Percentiles rank a stretch among this genome's conserved stretches.
Evolutionary conservation across 2,113 vertebrate species (phyloP).

Genomic region (Phylloscopus trochiloides): DNA sequence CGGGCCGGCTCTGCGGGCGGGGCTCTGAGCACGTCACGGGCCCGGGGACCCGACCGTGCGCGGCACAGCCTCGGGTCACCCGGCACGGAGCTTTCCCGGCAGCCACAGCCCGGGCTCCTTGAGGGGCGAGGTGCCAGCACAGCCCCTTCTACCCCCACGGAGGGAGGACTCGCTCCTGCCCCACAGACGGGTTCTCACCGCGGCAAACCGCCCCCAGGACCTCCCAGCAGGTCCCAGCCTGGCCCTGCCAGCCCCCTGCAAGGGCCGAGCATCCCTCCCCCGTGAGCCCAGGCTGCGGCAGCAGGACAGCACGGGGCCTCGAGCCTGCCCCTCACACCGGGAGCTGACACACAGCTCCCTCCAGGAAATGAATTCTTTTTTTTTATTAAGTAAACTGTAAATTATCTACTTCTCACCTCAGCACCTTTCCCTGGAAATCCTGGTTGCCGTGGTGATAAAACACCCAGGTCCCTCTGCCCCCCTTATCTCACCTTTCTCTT

Average conservation of each 20-base stretch:
- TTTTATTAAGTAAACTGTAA: not conserved
- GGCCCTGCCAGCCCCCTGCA: not conserved
- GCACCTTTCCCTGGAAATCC: not conserved
- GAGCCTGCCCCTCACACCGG: not conserved
- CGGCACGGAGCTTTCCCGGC: too few relatives aligned
- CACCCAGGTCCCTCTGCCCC: not conserved
- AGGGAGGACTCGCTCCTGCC: not conserved
- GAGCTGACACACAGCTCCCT: not conserved
- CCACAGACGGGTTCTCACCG: not conserved
- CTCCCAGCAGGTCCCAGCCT: not conserved
- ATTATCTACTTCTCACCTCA: slow-evolving; percentile 17
- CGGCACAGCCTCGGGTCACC: not conserved
- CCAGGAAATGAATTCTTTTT: not conserved
- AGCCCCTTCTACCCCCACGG: not conserved
- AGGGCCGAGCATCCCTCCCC: not conserved
- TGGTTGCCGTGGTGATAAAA: slow-evolving; percentile 36
- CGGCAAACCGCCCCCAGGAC: not conserved
- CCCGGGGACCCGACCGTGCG: rapidly evolving
- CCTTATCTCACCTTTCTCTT: not conserved
- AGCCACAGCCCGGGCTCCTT: not conserved
- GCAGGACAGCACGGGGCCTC: not conserved
- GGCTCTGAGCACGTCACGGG: not conserved
- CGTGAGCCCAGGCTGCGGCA: not conserved
- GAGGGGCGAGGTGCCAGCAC: not conserved
- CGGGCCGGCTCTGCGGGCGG: not conserved